Percentiles rank a stretch among this genome's conserved stretches.
Evolutionary conservation across 2,113 vertebrate genomes (phyloP).

Genomic region (Melanocharis versteri): DNA sequence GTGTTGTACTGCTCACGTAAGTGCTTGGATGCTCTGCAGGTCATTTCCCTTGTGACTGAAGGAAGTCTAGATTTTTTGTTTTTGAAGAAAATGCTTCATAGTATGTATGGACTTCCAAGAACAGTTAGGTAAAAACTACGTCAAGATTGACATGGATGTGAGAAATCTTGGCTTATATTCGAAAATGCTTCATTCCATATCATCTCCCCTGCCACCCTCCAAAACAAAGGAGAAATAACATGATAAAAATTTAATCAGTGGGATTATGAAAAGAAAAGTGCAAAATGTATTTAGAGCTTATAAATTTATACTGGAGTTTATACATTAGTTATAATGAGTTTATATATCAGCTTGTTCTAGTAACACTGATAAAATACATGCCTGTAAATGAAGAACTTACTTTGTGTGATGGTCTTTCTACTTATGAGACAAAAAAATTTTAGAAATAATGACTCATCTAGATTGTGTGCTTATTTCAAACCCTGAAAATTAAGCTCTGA

Average conservation of each 20-base stretch:
- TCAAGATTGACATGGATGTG: not conserved
- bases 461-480: not conserved
- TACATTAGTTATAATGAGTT: not conserved
- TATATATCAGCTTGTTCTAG: not conserved
- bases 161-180: not conserved
- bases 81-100: not conserved
- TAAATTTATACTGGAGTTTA: not conserved
- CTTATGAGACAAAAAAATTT: not conserved
- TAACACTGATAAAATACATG: not conserved
- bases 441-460: not conserved
- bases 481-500: not conserved
- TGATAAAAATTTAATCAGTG: not conserved
- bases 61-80: not conserved
- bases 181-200: accelerated
- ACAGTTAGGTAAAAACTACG: not conserved
- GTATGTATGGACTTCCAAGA: not conserved
- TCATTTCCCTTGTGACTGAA: not conserved
- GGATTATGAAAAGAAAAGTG: not conserved
- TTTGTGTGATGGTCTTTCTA: not conserved
- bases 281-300: not conserved
- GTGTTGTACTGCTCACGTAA: not conserved
- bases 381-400: not conserved
- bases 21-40: not conserved
- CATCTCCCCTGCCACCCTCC: accelerated
- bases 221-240: not conserved